Evolutionary conservation across 2,113 vertebrate species (phyloP), one percentile per base, ranked within the genome.

Genomic region (Nipponia nippon): DNA sequence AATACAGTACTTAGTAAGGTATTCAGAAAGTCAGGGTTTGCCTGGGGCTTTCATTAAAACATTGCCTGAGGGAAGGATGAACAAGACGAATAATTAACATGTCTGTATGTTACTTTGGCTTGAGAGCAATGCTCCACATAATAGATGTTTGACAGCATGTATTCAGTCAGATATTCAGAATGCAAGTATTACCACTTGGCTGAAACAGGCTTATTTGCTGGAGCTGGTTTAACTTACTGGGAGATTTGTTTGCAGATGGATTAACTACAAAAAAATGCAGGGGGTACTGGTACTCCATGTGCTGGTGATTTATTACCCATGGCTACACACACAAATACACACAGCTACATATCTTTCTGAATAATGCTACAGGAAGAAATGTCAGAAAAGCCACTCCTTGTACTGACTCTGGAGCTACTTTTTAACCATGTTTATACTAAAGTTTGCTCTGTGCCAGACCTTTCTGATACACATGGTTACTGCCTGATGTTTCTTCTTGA

Each of bases 31-130:
- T 89, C 85, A 87, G 59, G 21, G 47, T 63, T 92, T 92, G 76
- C 88, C 88, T 71, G 65, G 9, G 69, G 86, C 59, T 92, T 89
- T 95, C 83, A 75, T 95, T 94, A 96, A 83, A 97, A 87, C 71
- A 30, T 84, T 81, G 88, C 90, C 75, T 72, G 65, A 93, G 92
- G 94, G 83, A 92, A 91, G 83, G 72, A 86, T 87, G 96, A 95
- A 75, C 42, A 93, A 87, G 90, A 59, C 0, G 1, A 92, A 86
- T 92, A 93, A 94, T 94, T 94, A 95, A 77, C n/a, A 61, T 1
- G 2, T 73, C 42, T 90, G n/a, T 13, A 15, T 52, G 56, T 65
- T 81, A 46, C 86, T 71, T 89, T 81, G 80, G n/a, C 52, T 95
- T 90, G n/a, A 79, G 58, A 91, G 61, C 61, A 87, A 20, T 62